Evolutionary conservation across 1,140 invertebrate genomes (phyloP).

Genomic region (Aphis craccivora): DNA sequence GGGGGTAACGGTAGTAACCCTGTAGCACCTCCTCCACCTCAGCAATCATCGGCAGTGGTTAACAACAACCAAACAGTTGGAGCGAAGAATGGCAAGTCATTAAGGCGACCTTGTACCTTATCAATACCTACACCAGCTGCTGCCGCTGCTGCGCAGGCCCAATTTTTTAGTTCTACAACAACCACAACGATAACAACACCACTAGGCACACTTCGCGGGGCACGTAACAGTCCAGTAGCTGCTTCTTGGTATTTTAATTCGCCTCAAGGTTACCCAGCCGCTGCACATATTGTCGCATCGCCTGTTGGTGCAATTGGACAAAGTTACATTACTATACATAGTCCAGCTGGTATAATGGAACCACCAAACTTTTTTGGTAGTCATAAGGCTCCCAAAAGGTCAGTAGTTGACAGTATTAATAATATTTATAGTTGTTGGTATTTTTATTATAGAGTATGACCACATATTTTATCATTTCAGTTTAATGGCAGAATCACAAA

Average conservation of each 20-base stretch:
- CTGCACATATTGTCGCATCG: conserved; percentile 59
- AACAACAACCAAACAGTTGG: conserved; percentile 67
- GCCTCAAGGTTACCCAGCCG: conserved; percentile 62
- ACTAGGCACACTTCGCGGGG: conserved; percentile 60
- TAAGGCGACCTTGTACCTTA: conserved; percentile 41
- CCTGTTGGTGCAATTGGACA: conserved; percentile 62
- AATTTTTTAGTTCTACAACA: conserved; percentile 32
- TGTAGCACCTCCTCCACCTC: conserved; percentile 29
- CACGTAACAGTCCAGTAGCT: conserved; percentile 65
- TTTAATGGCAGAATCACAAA: conserved; percentile 70
- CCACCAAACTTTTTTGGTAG: conserved; percentile 40
- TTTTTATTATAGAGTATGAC: background rate
- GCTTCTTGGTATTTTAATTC: conserved; percentile 67
- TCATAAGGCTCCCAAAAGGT: conserved; percentile 56
- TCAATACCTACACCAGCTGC: conserved; percentile 46
- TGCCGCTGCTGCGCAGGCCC: background rate
- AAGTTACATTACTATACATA: conserved; percentile 66
- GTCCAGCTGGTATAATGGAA: conserved; percentile 53
- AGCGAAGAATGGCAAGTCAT: conserved; percentile 64
- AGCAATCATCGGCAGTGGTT: conserved; percentile 61
- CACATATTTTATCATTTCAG: conserved; percentile 61
- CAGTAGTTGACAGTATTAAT: background rate
- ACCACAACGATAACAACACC: conserved; percentile 37
- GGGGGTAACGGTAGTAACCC: conserved; percentile 66
- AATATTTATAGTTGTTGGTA: conserved; percentile 18